Evolutionary conservation across 2,113 vertebrate species (phyloP).

Genomic region (Oenanthe melanoleuca): DNA sequence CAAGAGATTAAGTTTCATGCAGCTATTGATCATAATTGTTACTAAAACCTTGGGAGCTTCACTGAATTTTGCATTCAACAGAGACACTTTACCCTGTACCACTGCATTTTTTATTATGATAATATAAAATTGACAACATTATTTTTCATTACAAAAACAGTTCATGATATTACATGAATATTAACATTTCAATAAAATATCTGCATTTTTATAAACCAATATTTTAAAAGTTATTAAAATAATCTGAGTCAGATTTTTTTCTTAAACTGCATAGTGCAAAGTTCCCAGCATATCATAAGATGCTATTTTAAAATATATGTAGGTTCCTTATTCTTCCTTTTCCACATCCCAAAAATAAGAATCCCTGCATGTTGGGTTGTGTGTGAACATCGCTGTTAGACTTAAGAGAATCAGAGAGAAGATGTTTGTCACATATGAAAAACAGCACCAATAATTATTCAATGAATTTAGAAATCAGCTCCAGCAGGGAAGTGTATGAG

Average conservation of each 20-base stretch:
- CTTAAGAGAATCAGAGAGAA: constrained; percentile 51
- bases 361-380: background rate
- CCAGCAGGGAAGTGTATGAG: constrained; percentile 77
- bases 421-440: constrained; percentile 70
- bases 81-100: background rate
- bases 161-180: background rate
- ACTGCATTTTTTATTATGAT: background rate
- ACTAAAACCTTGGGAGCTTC: background rate
- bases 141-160: background rate
- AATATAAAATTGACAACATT: background rate
- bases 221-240: background rate
- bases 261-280: background rate
- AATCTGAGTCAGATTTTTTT: background rate
- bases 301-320: background rate
- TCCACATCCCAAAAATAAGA: background rate
- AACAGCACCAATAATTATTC: constrained; percentile 79
- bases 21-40: background rate
- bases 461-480: constrained; percentile 79
- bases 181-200: background rate
- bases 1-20: background rate
- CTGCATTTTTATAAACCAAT: background rate
- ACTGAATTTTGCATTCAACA: background rate
- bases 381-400: constrained; percentile 23
- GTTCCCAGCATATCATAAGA: background rate
- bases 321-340: background rate